These are phyloP conservation scores for Mimumesa dahlbomi DNA, from an alignment of 2,888 invertebrate species.

Conservation along the genomic window DNA sequence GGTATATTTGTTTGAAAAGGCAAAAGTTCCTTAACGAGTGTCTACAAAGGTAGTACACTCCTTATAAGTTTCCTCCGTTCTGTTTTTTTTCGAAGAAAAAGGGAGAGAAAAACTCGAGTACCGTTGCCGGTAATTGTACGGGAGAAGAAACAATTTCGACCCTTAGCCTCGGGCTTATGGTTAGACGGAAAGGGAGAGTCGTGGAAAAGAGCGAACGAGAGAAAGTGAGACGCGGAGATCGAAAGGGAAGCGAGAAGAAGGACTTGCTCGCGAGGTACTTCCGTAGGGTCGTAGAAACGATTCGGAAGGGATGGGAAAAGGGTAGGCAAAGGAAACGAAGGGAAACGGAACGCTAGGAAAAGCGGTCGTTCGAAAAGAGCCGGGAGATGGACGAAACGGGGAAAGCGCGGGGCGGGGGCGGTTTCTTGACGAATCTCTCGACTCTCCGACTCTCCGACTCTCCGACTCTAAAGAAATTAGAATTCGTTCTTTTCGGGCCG, in stretches of 20 bases:
- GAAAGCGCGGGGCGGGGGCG: not conserved
- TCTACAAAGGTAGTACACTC: constrained; percentile 29
- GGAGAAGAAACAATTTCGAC: constrained; percentile 63
- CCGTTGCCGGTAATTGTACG: constrained; percentile 55
- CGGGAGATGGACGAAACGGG: constrained; percentile 62
- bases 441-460: too few species aligned
- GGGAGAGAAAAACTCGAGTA: constrained; percentile 38
- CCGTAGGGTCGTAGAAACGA: constrained; percentile 47
- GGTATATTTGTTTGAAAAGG: constrained; percentile 29
- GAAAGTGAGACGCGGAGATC: constrained; percentile 8
- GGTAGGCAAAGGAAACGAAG: not conserved
- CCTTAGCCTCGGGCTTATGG: constrained; percentile 32
- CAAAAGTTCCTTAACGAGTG: constrained; percentile 48
- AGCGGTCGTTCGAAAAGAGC: constrained; percentile 59
- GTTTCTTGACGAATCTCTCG: constrained; percentile 48
- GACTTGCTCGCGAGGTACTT: constrained; percentile 55
- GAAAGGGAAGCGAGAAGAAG: constrained; percentile 20
- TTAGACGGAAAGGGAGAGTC: not conserved
- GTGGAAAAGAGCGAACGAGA: constrained; percentile 5
- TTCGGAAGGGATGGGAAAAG: constrained; percentile 9
- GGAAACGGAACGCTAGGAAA: constrained; percentile 31
- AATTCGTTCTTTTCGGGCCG: constrained; percentile 58
- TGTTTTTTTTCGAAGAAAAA: constrained; percentile 9
- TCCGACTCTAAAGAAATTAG: constrained; percentile 57
- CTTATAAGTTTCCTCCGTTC: constrained; percentile 14